Conservation (phyloP, 2,113 vertebrate genomes). For the Mustela lutreola region DNA sequence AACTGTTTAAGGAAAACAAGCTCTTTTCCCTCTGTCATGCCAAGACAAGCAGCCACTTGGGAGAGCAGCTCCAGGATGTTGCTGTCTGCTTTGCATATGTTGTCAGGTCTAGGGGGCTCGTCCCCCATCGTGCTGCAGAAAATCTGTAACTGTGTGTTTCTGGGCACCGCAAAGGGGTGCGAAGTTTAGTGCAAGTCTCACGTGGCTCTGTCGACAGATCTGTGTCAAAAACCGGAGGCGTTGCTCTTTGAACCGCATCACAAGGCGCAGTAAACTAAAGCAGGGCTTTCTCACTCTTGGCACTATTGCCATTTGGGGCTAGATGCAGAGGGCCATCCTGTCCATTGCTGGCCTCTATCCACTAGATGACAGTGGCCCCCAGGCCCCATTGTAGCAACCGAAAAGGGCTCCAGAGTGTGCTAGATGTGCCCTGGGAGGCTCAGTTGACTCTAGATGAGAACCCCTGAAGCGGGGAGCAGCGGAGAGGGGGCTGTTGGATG, state of each 20-base stretch:
- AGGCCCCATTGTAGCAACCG: not conserved
- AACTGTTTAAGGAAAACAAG: conserved; percentile 14
- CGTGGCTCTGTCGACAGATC: not conserved
- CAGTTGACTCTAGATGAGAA: not conserved
- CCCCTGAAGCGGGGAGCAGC: not conserved
- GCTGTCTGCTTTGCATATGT: not conserved
- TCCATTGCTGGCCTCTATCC: not conserved
- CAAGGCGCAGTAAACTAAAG: not conserved
- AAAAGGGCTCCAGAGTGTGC: not conserved
- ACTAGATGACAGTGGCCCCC: not conserved
- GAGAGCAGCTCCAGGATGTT: not conserved
- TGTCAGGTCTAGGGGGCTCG: not conserved
- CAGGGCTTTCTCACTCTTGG: not conserved
- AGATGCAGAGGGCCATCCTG: not conserved
- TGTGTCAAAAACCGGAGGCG: not conserved
- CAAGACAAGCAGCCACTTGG: not conserved
- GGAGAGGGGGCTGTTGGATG: not conserved
- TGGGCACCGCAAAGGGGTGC: not conserved
- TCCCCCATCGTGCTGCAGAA: not conserved
- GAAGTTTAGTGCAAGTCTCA: not conserved
- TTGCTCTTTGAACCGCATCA: not conserved
- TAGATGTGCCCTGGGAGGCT: not conserved
- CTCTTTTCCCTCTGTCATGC: not conserved
- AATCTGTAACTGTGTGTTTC: not conserved
- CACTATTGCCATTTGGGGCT: not conserved